These are phyloP conservation scores for Macaria liturata DNA, from an alignment of 2,888 invertebrate species.

Conservation along the genomic window DNA sequence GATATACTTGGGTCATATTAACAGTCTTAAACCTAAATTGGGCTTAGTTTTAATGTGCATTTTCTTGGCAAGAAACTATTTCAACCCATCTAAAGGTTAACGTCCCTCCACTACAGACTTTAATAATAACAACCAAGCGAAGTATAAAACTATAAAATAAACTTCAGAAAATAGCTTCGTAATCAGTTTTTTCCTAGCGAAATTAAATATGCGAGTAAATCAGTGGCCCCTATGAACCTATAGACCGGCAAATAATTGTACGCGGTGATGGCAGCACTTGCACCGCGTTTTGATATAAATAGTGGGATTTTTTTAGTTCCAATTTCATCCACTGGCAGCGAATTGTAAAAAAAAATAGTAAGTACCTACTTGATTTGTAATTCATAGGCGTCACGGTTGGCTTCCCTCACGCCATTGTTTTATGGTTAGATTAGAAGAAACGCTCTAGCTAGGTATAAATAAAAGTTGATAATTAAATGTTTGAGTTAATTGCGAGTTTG, in stretches of 20 bases:
- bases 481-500: conserved; percentile 36
- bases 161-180: conserved; percentile 28
- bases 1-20: too few relatives aligned
- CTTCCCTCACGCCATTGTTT: conserved; percentile 42
- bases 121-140: neutral
- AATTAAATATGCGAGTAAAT: conserved; percentile 50
- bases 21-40: too few relatives aligned
- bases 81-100: conserved; percentile 42
- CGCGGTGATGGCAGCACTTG: too few relatives aligned
- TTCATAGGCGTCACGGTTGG: conserved; percentile 55
- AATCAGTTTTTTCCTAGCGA: conserved; percentile 51
- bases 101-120: conserved; percentile 34
- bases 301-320: too few relatives aligned
- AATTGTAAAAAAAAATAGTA: too few relatives aligned
- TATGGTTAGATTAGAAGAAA: conserved; percentile 35
- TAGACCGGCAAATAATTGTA: too few relatives aligned
- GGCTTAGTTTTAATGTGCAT: too few relatives aligned
- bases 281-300: too few relatives aligned
- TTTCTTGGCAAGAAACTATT: conserved; percentile 29
- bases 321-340: too few relatives aligned
- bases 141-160: conserved; percentile 1
- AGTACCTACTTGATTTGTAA: conserved; percentile 46
- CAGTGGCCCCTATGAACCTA: conserved; percentile 42
- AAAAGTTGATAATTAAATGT: conserved; percentile 38
- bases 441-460: conserved; percentile 32